Evolutionary conservation across 2,888 invertebrate species (phyloP).

Genomic region (Nipponacmea schrenckii): DNA sequence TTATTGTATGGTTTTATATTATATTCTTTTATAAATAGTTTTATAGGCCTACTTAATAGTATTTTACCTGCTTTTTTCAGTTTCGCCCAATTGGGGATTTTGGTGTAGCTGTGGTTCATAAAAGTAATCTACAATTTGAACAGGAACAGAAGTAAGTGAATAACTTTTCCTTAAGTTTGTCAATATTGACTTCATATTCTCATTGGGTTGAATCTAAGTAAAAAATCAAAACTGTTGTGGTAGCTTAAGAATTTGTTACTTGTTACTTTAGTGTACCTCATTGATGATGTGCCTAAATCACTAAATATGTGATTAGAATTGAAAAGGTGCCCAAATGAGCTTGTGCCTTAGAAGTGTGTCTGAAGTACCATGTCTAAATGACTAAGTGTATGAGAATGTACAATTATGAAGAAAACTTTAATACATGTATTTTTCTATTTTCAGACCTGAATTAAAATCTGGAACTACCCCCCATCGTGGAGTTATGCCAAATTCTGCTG

Average conservation of each 20-base stretch:
- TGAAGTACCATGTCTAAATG: too few relatives aligned
- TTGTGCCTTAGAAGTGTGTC: too few relatives aligned
- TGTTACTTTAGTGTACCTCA: too few relatives aligned
- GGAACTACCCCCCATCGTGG: conserved; percentile 55
- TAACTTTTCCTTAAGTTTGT: too few relatives aligned
- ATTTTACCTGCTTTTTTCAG: conserved; percentile 34
- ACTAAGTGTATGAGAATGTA: not conserved
- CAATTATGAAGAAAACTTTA: not conserved
- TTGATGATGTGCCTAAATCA: too few relatives aligned
- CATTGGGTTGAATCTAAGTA: not conserved
- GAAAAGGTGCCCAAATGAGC: too few relatives aligned
- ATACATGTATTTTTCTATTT: conserved; percentile 15
- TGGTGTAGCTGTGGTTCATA: conserved; percentile 57
- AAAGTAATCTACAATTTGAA: conserved; percentile 50
- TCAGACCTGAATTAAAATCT: conserved; percentile 52
- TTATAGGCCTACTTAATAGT: too few relatives aligned
- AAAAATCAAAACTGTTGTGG: not conserved
- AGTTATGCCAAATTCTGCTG: conserved; percentile 33
- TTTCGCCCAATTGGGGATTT: conserved; percentile 59
- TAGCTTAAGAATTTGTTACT: too few relatives aligned
- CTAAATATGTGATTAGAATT: too few relatives aligned
- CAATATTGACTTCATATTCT: too few relatives aligned
- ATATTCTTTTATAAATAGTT: too few relatives aligned
- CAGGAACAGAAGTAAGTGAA: conserved; percentile 45
- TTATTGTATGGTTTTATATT: too few relatives aligned